Conservation (phyloP, 1,140 invertebrate genomes). For the Sycophila sp. region DNA sequence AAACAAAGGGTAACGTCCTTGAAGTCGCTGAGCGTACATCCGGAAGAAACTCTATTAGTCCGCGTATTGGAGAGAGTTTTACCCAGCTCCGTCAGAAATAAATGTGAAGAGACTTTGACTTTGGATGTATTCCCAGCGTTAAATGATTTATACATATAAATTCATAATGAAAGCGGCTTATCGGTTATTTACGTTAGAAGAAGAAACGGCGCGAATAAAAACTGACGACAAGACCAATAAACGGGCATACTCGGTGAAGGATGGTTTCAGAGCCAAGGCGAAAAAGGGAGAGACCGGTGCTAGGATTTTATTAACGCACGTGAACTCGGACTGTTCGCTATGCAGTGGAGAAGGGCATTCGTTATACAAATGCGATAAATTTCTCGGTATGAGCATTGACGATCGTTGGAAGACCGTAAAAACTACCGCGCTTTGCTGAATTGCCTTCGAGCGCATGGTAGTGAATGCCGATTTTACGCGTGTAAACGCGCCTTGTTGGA, state of each 20-base stretch:
- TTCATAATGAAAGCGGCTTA: neutral
- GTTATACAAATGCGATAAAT: neutral
- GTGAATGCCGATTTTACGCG: neutral
- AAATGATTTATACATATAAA: neutral
- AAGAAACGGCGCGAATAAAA: neutral
- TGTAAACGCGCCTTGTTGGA: neutral
- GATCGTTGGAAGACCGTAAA: neutral
- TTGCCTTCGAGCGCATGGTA: neutral
- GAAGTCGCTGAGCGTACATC: no score
- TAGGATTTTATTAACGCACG: neutral
- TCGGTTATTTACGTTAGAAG: neutral
- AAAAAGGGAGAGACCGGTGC: neutral
- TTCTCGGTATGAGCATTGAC: neutral
- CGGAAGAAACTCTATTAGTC: no score
- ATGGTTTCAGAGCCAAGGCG: neutral
- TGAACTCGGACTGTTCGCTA: neutral
- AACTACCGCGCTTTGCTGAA: neutral
- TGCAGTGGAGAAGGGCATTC: neutral
- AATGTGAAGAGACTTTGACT: constrained; percentile 35
- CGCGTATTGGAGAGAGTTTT: constrained; percentile 36
- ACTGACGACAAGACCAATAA: neutral
- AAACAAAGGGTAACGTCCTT: no score
- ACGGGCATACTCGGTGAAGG: neutral
- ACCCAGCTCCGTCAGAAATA: constrained; percentile 17
- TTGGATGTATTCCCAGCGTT: neutral